These are phyloP conservation scores for Gallirallus australis DNA, from an alignment of 2,797 vertebrate genomes.

Conservation along the genomic window DNA sequence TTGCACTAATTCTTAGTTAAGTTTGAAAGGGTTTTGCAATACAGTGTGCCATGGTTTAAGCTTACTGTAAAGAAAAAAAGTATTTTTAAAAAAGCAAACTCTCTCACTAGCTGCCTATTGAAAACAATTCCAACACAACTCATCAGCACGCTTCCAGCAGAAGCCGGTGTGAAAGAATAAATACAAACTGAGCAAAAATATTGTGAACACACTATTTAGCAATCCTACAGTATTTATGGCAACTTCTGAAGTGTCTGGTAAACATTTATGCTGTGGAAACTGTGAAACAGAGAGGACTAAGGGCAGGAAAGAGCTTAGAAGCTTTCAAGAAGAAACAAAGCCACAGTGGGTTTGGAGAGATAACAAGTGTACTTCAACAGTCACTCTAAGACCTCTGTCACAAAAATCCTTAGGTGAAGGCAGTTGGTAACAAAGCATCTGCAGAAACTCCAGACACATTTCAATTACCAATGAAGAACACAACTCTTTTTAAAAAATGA, in stretches of 20 bases:
- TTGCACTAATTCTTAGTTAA: neutral
- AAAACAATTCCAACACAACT: neutral
- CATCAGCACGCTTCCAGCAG: neutral
- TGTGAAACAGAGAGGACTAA: neutral
- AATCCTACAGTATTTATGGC: neutral
- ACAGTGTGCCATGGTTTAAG: neutral
- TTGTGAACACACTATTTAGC: neutral
- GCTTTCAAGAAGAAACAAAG: conserved; percentile 14
- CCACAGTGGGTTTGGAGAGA: neutral
- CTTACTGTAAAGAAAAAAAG: neutral
- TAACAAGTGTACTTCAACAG: neutral
- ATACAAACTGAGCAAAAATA: neutral
- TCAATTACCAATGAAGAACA: neutral
- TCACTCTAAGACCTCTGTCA: neutral
- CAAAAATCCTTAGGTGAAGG: neutral
- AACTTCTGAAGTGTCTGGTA: neutral
- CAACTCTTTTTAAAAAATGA: neutral
- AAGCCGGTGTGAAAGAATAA: neutral
- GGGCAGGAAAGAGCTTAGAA: neutral
- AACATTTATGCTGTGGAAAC: neutral
- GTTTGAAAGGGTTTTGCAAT: neutral
- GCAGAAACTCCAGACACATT: neutral
- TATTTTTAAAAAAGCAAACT: neutral
- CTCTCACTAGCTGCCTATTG: neutral
- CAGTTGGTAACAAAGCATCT: neutral